A percentile compares a stretch with the other conserved stretches of the same genome.
Conservation (phyloP, 2,888 invertebrate genomes). For the Cataglyphis altisquamis region DNA sequence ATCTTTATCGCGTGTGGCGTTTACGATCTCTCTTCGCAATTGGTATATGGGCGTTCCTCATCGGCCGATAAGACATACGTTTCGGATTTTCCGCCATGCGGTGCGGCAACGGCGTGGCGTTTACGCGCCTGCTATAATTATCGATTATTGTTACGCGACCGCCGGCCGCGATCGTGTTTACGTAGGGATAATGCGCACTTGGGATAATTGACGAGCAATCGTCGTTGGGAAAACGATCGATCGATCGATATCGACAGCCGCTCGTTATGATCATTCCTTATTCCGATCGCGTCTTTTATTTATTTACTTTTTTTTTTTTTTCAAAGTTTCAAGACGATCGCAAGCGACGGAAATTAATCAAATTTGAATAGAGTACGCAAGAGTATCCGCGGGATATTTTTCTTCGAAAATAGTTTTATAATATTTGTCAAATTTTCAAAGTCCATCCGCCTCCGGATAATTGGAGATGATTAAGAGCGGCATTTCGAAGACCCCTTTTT, state of each 20-base stretch:
- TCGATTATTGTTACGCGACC: constrained; percentile 41
- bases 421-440: constrained; percentile 25
- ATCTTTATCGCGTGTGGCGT: constrained; percentile 53
- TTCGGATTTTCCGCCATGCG: constrained; percentile 37
- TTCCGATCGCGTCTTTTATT: not conserved
- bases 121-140: constrained; percentile 41
- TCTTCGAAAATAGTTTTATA: not conserved
- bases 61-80: constrained; percentile 38
- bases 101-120: constrained; percentile 11
- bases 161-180: constrained; percentile 4
- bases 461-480: constrained; percentile 10
- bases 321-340: not conserved
- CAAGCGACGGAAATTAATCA: not conserved
- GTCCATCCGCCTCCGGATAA: not conserved
- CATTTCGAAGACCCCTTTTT: constrained; percentile 17
- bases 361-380: not conserved
- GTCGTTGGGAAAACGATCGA: constrained; percentile 11
- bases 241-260: not conserved
- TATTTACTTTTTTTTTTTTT: not conserved
- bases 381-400: not conserved
- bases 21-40: constrained; percentile 39
- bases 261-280: constrained; percentile 25
- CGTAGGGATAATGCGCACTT: constrained; percentile 27
- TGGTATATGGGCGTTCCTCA: constrained; percentile 46
- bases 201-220: constrained; percentile 33